Evolutionary conservation across 2,797 vertebrate genomes (phyloP), one percentile per base, ranked within the genome.

Genomic region (Protosalanx chinensis): DNA sequence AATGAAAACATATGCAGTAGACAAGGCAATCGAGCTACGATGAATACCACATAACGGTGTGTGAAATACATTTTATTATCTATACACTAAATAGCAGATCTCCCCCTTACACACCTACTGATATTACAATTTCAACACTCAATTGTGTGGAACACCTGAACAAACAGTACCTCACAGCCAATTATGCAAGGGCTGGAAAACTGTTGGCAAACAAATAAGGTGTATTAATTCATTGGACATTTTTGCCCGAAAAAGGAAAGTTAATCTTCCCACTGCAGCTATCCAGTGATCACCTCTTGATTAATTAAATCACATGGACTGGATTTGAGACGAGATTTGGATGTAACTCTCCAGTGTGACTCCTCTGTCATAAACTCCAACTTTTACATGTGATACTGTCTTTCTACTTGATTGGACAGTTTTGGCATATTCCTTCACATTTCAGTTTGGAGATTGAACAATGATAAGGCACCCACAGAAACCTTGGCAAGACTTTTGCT

Each of bases 141-240:
- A 91, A 93, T 93, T 91, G 90, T 80, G 83, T 80, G 77, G 83
- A 93, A 92, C 91, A 93, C 90, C 91, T 93, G 91, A 93, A 89
- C 91, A 92, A 92, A 93, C 90, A 90, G 88, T 90, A 89, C 90
- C 85, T 90, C 89, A 85, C 85, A 86, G 90, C 87, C 87, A 91
- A 91, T 91, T 90, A 90, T 90, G 87, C 84, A 79, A 85, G 64
- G 72, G 84, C 87, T 86, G 85, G 88, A 90, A 90, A 91, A 89
- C 82, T 82, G 85, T 85, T 76, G 81, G 88, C 86, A 89, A 89
- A 91, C 89, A 90, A 91, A 93, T 92, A 90, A 92, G 88, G 89
- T 88, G 89, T 85, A 89, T 90, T 93, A 91, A 92, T 88, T 76
- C 88, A 84, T 85, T 88, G 87, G 90, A 90, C 90, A 90, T 90